A percentile compares a stretch with the other conserved stretches of the same genome.
These are phyloP conservation scores for Parasteatoda tepidariorum DNA, from an alignment of 1,140 invertebrate species.

Conservation along the genomic window DNA sequence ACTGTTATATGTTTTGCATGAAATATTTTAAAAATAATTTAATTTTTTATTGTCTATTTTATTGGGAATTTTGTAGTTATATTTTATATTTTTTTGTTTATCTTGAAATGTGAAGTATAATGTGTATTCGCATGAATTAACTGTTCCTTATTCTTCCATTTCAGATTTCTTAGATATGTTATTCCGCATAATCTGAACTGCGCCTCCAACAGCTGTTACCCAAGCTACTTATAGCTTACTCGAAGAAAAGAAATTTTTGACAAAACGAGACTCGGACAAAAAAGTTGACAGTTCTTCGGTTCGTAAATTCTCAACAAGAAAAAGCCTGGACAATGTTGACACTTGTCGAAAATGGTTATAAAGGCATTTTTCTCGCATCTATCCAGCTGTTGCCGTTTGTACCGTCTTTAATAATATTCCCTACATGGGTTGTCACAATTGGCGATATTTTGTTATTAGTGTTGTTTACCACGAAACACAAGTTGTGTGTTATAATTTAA, in stretches of 20 bases:
- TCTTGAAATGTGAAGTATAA: not conserved
- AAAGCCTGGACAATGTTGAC: constrained; percentile 15
- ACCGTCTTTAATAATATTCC: constrained; percentile 20
- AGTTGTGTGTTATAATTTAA: not conserved
- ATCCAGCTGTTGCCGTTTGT: constrained; percentile 30
- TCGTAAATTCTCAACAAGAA: constrained; percentile 26
- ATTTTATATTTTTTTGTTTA: not conserved
- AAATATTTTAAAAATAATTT: not conserved
- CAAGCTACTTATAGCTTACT: not conserved
- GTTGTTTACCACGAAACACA: not conserved
- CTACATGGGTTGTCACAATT: not conserved
- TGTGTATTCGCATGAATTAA: not conserved
- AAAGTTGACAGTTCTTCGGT: not conserved
- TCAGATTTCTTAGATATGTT: not conserved
- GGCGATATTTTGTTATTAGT: not conserved
- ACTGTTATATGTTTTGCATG: too few species aligned
- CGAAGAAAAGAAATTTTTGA: not conserved
- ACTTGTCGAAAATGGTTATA: constrained; percentile 45
- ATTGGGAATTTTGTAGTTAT: not conserved
- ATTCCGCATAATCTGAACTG: not conserved
- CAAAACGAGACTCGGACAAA: not conserved
- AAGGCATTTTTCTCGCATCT: constrained; percentile 23
- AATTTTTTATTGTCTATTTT: not conserved
- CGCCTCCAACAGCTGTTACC: not conserved
- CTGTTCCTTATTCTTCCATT: not conserved